Base-by-base conservation (phyloP, 1,140 invertebrate genomes). In the Lethocerus indicus region DNA sequence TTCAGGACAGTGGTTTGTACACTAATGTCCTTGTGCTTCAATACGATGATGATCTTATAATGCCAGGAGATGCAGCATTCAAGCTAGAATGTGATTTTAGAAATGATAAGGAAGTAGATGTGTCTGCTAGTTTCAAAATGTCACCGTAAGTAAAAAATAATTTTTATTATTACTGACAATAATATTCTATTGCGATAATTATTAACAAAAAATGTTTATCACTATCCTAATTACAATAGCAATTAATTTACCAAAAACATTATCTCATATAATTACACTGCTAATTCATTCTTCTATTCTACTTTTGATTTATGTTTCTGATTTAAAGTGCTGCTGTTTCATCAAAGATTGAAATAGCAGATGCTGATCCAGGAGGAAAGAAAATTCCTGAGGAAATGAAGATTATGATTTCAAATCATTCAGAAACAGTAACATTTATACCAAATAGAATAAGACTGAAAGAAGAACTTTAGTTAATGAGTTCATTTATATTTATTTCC, bases 51-150 rank as follows among this genome's bases (percentile, higher is more conserved):
- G 73, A 76, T 49, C 56, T 77, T 4, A 70, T 77, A 47, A 75
- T 73, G 45, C 73, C 74, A 2, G 74, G 74, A 1, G 74, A 77
- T 59, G 70, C 73, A 7, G 74, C 74, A 37, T 77, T 77, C 57
- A 69, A 67, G 40, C 56, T 77, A 36, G 70, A 74, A 61, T 77
- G 74, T 55, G 71, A 75, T 61, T 74, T 74, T 55, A 67, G 66
- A 9, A 66, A 68, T 49, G 65, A 67, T 13, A 61, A 66, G 40
- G 67, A 68, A 46, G 47, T 70, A 29, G 68, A 66, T 26, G 69
- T 75, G 21, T 64, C 66, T 46, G 68, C 72, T 23, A 64, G n/a
- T n/a, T n/a, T n/a, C n/a, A n/a, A n/a, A n/a, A n/a, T n/a, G n/a
- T n/a, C n/a, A n/a, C n/a, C n/a, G n/a, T n/a, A n/a, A n/a, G n/a